Evolutionary conservation across 2,888 invertebrate species (phyloP), one percentile per base, ranked within the genome.

Genomic region (Trissoscelio sp.): DNA sequence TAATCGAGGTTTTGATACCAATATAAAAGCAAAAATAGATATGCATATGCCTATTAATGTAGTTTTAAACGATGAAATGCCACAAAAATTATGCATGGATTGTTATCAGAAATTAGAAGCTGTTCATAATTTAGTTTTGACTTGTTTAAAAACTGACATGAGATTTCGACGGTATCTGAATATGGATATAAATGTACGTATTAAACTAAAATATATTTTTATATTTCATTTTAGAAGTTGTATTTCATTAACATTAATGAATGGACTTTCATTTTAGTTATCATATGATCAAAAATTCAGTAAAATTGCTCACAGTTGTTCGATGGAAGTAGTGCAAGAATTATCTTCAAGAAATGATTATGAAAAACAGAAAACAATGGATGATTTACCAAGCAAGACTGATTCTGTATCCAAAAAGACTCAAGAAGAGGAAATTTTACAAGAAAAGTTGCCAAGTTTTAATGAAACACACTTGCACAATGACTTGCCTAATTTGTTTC

Each of bases 11-110:
- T 70, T 20, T 5, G 83, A 87, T 34, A 53, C 87, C n/a, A 86
- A 79, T 16, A 44, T 89, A 11, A 84, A 78, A 60, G 86, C 88
- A n/a, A 90, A 88, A 80, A n/a, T n/a, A n/a, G n/a, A n/a, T n/a
- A n/a, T n/a, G n/a, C n/a, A n/a, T n/a, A n/a, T n/a, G n/a, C n/a
- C n/a, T n/a, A n/a, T n/a, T n/a, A n/a, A n/a, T n/a, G n/a, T n/a
- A n/a, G n/a, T n/a, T n/a, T n/a, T n/a, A n/a, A n/a, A n/a, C n/a
- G n/a, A n/a, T n/a, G n/a, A n/a, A n/a, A n/a, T n/a, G n/a, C n/a
- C n/a, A 88, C 86, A 84, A 28, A 86, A 85, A 77, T 75, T 89
- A 14, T 89, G 89, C 31, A 42, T 57, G 2, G 83, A 86, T 37
- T 89, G 89, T 66, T 86, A 81, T 44, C 78, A 85, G 0, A 88